Evolutionary conservation across 2,113 vertebrate genomes (phyloP).

Genomic region (Bostrychus sinensis): DNA sequence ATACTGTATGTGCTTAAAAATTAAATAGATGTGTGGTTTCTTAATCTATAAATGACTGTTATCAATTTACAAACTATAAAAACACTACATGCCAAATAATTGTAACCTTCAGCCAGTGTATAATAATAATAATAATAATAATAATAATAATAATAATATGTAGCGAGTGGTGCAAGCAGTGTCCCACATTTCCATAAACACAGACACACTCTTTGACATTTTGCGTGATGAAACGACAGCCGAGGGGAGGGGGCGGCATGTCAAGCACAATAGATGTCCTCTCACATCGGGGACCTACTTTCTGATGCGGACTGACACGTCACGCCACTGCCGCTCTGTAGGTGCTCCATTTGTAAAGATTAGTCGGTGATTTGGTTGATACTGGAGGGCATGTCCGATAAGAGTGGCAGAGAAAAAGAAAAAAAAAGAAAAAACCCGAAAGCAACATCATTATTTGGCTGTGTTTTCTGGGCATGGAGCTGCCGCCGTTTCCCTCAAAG

Average conservation of each 20-base stretch:
- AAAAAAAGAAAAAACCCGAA: background rate
- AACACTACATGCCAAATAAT: background rate
- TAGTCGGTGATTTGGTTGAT: constrained; percentile 48
- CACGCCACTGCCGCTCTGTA: constrained; percentile 27
- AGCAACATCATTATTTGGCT: constrained; percentile 57
- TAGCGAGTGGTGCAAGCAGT: background rate
- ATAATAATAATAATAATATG: background rate
- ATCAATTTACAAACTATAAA: background rate
- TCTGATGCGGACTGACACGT: constrained; percentile 53
- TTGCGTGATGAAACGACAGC: constrained; percentile 47
- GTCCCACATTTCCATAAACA: constrained; percentile 8
- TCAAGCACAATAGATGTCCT: constrained; percentile 34
- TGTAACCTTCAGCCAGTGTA: background rate
- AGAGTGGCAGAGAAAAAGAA: background rate
- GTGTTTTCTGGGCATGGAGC: constrained; percentile 54
- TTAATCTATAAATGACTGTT: too few species aligned
- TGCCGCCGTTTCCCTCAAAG: constrained; percentile 44
- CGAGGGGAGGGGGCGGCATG: constrained; percentile 23
- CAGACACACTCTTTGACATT: constrained; percentile 53
- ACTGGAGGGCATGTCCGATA: constrained; percentile 27
- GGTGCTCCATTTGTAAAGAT: constrained; percentile 57
- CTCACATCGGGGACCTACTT: constrained; percentile 18
- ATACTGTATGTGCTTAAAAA: too few species aligned
- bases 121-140: background rate
- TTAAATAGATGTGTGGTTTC: too few species aligned